Evolutionary conservation across 2,113 vertebrate genomes (phyloP).

Genomic region (Dascyllus trimaculatus): DNA sequence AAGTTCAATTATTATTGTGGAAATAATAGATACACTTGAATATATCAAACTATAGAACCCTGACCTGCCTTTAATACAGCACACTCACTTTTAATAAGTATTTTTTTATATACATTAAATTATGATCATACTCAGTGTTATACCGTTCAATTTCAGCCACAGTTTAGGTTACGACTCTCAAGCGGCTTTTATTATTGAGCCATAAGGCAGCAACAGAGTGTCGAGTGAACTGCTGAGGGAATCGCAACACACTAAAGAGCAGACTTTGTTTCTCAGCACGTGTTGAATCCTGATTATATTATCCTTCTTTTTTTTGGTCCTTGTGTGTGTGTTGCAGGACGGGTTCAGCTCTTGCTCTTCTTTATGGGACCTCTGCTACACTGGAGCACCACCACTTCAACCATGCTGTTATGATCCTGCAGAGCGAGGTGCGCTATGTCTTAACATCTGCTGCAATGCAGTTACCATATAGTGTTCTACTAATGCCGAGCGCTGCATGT

Average conservation of each 20-base stretch:
- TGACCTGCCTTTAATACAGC: not conserved
- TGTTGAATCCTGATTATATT: slow-evolving; percentile 45
- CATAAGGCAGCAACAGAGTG: slow-evolving; percentile 28
- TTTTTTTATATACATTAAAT: slow-evolving; percentile 14
- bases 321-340: slow-evolving; percentile 84
- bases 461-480: slow-evolving; percentile 39
- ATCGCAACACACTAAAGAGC: slow-evolving; percentile 37
- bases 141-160: slow-evolving; percentile 23
- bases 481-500: slow-evolving; percentile 12
- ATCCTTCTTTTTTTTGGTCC: slow-evolving; percentile 31
- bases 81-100: not conserved
- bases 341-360: slow-evolving; percentile 95
- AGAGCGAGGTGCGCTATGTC: slow-evolving; percentile 92
- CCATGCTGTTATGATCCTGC: slow-evolving; percentile 99
- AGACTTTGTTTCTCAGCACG: slow-evolving; percentile 40
- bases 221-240: slow-evolving; percentile 42
- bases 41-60: too few species aligned
- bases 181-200: slow-evolving; percentile 44
- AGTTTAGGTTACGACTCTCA: slow-evolving; percentile 44
- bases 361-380: slow-evolving; percentile 98
- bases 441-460: slow-evolving; percentile 64
- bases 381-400: slow-evolving; percentile 99
- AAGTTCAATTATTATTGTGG: too few species aligned
- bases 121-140: slow-evolving; percentile 11
- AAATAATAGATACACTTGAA: too few species aligned